Percentiles rank a stretch among this genome's conserved stretches.
Evolutionary conservation across 2,888 invertebrate species (phyloP).

Genomic region (Drosophila fungiperda): DNA sequence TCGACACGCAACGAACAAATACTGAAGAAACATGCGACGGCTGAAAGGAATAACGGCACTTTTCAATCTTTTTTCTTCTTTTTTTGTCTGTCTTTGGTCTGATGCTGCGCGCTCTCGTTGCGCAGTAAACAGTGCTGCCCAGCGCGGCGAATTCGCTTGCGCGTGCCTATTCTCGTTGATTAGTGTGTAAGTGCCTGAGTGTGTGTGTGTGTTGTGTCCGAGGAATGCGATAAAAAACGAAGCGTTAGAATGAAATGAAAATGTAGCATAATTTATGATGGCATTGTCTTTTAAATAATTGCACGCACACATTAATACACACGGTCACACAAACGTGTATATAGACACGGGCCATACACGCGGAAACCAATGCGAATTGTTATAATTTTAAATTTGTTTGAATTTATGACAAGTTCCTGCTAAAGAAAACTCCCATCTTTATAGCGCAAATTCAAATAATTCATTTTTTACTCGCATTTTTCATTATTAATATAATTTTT

Average conservation of each 20-base stretch:
- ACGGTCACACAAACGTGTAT: conserved; percentile 5
- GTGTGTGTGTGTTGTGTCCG: conserved; percentile 53
- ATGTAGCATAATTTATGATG: conserved; percentile 80
- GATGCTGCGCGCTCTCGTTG: conserved; percentile 70
- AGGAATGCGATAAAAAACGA: conserved; percentile 78
- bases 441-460: conserved; percentile 59
- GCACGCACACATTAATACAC: conserved; percentile 69
- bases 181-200: conserved; percentile 6
- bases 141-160: conserved; percentile 62
- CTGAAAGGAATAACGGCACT: conserved; percentile 48
- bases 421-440: conserved; percentile 20
- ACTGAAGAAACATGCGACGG: conserved; percentile 70
- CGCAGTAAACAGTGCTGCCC: conserved; percentile 65
- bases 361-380: conserved; percentile 36
- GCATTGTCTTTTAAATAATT: conserved; percentile 80
- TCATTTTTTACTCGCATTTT: conserved; percentile 49
- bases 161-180: conserved; percentile 44
- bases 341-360: conserved; percentile 22
- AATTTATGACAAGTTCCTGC: conserved; percentile 65
- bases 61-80: conserved; percentile 11
- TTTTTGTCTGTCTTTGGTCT: conserved; percentile 7
- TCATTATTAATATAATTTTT: conserved; percentile 32
- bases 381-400: conserved; percentile 63
- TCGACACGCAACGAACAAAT: conserved; percentile 80
- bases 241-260: conserved; percentile 80